Base-by-base conservation (phyloP, 2,113 vertebrate species). In the Collichthys lucidus region DNA sequence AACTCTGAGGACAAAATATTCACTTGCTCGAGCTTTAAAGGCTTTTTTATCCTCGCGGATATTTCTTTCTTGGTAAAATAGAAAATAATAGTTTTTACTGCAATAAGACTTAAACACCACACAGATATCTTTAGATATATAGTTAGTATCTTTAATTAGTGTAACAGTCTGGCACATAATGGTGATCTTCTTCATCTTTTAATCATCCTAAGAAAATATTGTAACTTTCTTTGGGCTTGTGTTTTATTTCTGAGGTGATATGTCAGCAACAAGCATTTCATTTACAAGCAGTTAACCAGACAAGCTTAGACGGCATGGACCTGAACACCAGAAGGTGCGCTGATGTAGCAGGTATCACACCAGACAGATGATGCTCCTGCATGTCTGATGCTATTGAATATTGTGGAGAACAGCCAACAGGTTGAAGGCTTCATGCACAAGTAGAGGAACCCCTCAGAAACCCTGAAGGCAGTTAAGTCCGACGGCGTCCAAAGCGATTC, bases 391-490 rank as follows among this genome's bases (percentile, higher is more conserved):
- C 19, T 62, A 49, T 71, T 63, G 8, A 73, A 29, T 11, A 53
- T 44, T 59, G n/a, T 64, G 3, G 16, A 66, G 24, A 66, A 49
- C 3, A 40, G 31, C 42, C 53, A n/a, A 62, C 15, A 19, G 62
- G 22, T 31, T 68, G n/a, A 53, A 49, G 75, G 52, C 42, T 55
- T 66, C 42, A n/a, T 49, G 35, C 42, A 55, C 46, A 22, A 16
- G 73, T 52, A 57, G 16, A 74, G 35, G 35, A 74, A 67, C 20
- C 12, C 24, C 24, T 35, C 20, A 78, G 57, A 86, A 80, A 10
- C 68, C 67, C 71, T 74, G 24, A 71, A 29, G 78, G 44, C 64
- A 77, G 56, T 67, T 78, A 86, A 75, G 47, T 60, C 42, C 47
- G 61, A 67, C 52, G 66, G 52, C 75, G 76, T 79, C 35, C 2